Percentiles rank a stretch among this genome's conserved stretches.
Conservation (phyloP, 2,797 vertebrate species). For the Moxostoma hubbsi region DNA sequence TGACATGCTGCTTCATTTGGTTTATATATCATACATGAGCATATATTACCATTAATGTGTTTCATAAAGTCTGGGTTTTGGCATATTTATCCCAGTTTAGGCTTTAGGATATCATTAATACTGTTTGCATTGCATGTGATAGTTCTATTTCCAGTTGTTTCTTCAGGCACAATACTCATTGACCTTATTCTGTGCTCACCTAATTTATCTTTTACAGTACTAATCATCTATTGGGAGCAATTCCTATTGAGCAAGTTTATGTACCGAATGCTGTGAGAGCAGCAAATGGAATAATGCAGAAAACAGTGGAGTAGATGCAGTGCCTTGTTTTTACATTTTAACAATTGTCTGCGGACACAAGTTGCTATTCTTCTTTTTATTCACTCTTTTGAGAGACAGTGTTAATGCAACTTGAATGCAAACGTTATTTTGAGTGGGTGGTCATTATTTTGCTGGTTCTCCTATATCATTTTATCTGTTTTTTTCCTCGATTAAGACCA, state of each 20-base stretch:
- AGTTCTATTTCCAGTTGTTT: not conserved
- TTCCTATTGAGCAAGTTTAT: conserved; percentile 1
- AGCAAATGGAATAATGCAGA: not conserved
- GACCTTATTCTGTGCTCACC: not conserved
- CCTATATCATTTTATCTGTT: conserved; percentile 8
- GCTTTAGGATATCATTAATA: not conserved
- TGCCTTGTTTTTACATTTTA: not conserved
- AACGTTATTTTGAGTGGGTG: conserved; percentile 7
- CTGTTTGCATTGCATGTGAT: not conserved
- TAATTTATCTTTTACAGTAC: too few relatives aligned
- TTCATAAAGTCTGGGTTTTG: conserved; percentile 2
- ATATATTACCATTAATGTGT: not conserved
- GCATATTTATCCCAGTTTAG: conserved; percentile 12
- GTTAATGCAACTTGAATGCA: conserved; percentile 31
- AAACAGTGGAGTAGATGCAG: not conserved
- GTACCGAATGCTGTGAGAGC: not conserved
- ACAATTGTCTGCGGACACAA: not conserved
- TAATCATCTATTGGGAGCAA: too few relatives aligned
- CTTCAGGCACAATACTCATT: not conserved
- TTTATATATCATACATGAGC: not conserved
- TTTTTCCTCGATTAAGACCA: conserved; percentile 8
- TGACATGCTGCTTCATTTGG: conserved; percentile 7
- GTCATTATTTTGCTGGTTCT: not conserved
- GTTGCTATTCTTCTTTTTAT: conserved; percentile 14
- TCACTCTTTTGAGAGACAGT: conserved; percentile 34